A percentile compares a stretch with the other conserved stretches of the same genome.
Evolutionary conservation across 2,888 invertebrate species (phyloP).

Genomic region (Podotricha telesiphe): DNA sequence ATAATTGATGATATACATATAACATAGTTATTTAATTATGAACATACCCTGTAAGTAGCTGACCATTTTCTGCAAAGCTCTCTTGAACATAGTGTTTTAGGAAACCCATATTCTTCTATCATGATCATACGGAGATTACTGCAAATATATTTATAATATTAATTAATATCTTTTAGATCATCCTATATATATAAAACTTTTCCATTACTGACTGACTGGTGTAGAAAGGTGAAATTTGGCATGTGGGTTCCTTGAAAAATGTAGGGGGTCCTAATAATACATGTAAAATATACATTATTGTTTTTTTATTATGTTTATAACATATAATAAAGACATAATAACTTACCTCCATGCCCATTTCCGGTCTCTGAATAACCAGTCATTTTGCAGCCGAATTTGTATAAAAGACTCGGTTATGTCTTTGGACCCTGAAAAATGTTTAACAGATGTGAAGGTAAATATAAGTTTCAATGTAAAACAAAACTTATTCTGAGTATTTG

Average conservation of each 20-base stretch:
- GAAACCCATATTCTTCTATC: constrained; percentile 72
- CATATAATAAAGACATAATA: too few species aligned
- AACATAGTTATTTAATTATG: too few species aligned
- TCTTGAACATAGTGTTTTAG: constrained; percentile 63
- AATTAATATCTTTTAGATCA: neutral
- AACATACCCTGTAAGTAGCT: constrained; percentile 64
- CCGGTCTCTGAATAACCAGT: constrained; percentile 73
- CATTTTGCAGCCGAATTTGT: constrained; percentile 75
- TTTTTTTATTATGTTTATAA: too few species aligned
- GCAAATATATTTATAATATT: constrained; percentile 31
- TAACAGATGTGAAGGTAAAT: neutral
- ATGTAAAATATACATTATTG: too few species aligned
- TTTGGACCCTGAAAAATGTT: constrained; percentile 68
- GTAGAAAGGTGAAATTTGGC: too few species aligned
- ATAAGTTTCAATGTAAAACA: neutral
- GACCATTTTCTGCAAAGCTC: constrained; percentile 74
- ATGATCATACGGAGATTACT: constrained; percentile 69
- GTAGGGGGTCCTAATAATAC: too few species aligned
- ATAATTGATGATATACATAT: too few species aligned
- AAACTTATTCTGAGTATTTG: neutral
- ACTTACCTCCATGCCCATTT: constrained; percentile 80
- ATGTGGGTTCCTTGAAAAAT: too few species aligned
- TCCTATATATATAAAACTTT: too few species aligned
- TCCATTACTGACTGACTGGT: too few species aligned
- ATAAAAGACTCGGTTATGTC: constrained; percentile 78